Evolutionary conservation across 2,888 invertebrate genomes (phyloP), one percentile per base, ranked within the genome.

Genomic region (Cryptus armator): DNA sequence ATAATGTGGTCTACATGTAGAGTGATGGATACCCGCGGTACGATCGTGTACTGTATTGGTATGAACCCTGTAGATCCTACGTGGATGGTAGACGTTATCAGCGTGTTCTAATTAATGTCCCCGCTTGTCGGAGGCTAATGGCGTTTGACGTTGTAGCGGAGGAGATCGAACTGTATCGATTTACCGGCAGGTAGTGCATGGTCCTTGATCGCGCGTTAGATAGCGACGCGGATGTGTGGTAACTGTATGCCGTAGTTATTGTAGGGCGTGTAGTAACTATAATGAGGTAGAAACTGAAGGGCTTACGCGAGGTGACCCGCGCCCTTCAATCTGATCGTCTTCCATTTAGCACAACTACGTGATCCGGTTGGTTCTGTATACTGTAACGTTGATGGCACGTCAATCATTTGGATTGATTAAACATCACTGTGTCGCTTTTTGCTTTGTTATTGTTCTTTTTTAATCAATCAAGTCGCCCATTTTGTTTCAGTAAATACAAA

Each of bases 21-120:
- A 16, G 10, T 19, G 67, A 44, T 62, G 59, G n/a, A 62, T 62
- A 29, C 32, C 59, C 12, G 12, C 0, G 14, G 48, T 29, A 29
- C 32, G n/a, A 14, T 12, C 32, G 59, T 59, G 19, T 29, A 14
- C 24, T 32, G n/a, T 62, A 32, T 32, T n/a, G 24, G 2, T 16
- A 67, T 66, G 46, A 81, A 32, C n/a, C 32, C 16, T 64, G 37
- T 43, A 66, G 16, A n/a, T 37, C 10, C 2, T 12, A 3, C 16
- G 19, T 16, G 32, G 32, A 68, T 88, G 87, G 87, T 88, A 85
- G 86, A 81, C 87, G 89, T 89, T 89, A 89, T 88, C 89, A 87
- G 89, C 86, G 87, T 76, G 72, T 56, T 72, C 86, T 91, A 91
- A 91, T 91, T 91, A 90, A 91, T 90, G 90, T 90, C 87, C 90